These are phyloP conservation scores for Euura saliciscinereae DNA, from an alignment of 1,140 invertebrate genomes.

Conservation along the genomic window DNA sequence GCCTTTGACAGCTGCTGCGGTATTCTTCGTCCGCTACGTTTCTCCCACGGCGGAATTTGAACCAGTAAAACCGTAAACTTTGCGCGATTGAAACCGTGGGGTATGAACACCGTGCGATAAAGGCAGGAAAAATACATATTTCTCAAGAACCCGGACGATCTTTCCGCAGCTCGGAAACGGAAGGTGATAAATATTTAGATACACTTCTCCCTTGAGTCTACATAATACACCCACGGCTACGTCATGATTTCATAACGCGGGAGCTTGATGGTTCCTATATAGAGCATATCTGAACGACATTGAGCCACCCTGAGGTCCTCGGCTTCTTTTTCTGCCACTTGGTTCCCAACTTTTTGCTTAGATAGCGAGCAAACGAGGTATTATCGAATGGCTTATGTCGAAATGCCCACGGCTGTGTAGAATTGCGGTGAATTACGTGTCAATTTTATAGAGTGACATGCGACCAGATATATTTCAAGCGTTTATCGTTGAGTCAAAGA, in stretches of 20 bases:
- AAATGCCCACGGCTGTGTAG: background rate
- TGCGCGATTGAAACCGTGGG: too few relatives aligned
- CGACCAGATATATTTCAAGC: too few relatives aligned
- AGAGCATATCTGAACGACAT: background rate
- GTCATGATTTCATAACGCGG: background rate
- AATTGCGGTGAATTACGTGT: background rate
- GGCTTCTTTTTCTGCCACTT: background rate
- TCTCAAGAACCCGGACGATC: too few relatives aligned
- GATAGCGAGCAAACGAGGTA: background rate
- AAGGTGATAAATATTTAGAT: background rate
- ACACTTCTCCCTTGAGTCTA: background rate
- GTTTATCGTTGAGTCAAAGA: background rate
- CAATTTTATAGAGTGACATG: background rate
- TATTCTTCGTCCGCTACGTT: background rate
- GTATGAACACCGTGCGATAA: too few relatives aligned
- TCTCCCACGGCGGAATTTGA: too few relatives aligned
- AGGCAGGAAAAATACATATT: too few relatives aligned
- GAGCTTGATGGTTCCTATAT: background rate
- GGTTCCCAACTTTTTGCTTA: background rate
- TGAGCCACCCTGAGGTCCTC: background rate
- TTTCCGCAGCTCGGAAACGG: background rate
- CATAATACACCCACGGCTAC: background rate
- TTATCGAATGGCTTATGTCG: background rate
- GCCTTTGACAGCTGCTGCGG: background rate
- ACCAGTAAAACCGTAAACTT: too few relatives aligned